Percentiles rank a stretch among this genome's conserved stretches.
Evolutionary conservation across 2,113 vertebrate genomes (phyloP).

Genomic region (Dipodomys spectabilis): DNA sequence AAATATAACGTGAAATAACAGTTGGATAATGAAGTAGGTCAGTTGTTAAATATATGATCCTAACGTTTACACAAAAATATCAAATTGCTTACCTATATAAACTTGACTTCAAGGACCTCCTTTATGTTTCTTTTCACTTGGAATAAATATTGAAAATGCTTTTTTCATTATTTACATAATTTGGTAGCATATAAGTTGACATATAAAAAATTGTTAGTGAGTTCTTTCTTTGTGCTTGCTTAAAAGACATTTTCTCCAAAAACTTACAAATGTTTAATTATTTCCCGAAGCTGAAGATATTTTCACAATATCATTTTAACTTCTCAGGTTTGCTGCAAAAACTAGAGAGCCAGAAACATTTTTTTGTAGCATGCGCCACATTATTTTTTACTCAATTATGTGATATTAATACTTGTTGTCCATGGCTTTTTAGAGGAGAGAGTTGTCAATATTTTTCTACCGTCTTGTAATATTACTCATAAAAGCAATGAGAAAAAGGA

Average conservation of each 20-base stretch:
- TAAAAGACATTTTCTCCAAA: neutral
- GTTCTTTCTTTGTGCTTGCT: neutral
- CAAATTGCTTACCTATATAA: neutral
- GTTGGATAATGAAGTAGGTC: neutral
- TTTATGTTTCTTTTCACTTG: neutral
- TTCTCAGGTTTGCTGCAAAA: neutral
- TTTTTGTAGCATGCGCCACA: no score
- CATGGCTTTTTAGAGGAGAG: neutral
- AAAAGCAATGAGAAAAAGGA: neutral
- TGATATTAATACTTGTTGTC: neutral
- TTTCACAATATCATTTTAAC: neutral
- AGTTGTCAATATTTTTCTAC: neutral
- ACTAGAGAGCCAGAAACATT: neutral
- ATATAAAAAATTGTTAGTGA: neutral
- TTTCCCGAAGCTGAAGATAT: neutral
- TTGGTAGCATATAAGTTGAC: neutral
- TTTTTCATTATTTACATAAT: neutral
- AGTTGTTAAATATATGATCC: neutral
- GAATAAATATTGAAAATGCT: neutral
- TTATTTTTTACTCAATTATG: neutral
- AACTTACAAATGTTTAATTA: neutral
- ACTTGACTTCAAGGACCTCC: neutral
- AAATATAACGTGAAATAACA: neutral
- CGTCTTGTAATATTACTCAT: neutral
- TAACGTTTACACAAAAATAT: neutral